A percentile compares a stretch with the other conserved stretches of the same genome.
These are phyloP conservation scores for Ylistrum balloti DNA, from an alignment of 1,140 invertebrate species.

Conservation along the genomic window DNA sequence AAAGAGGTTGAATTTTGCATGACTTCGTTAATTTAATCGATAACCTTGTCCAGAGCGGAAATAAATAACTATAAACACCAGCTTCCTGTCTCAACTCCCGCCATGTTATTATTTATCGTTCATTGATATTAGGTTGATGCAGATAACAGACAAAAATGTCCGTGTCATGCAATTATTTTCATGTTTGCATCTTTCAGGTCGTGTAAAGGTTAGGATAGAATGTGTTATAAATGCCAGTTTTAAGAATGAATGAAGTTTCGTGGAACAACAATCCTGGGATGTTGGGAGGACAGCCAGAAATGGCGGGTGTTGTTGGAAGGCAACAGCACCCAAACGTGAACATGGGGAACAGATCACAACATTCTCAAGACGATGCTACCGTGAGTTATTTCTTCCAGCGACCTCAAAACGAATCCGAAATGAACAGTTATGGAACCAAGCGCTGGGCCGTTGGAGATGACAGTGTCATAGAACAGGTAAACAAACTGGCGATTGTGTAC, in stretches of 20 bases:
- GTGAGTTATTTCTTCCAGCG: constrained; percentile 94
- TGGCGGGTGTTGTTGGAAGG: constrained; percentile 69
- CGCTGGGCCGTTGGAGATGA: constrained; percentile 92
- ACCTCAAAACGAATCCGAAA: constrained; percentile 89
- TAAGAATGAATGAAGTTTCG: constrained; percentile 78
- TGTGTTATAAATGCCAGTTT: constrained; percentile 75
- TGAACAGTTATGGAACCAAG: constrained; percentile 86
- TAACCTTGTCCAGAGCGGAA: constrained; percentile 46
- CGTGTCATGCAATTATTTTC: constrained; percentile 50
- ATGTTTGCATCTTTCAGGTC: constrained; percentile 61
- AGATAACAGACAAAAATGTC: constrained; percentile 41
- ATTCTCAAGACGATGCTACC: constrained; percentile 91
- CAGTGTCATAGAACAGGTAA: constrained; percentile 87
- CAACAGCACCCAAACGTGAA: constrained; percentile 61
- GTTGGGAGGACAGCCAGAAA: constrained; percentile 72
- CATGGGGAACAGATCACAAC: constrained; percentile 62
- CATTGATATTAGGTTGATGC: constrained; percentile 48
- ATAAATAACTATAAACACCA: constrained; percentile 42
- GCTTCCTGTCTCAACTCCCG: constrained; percentile 67
- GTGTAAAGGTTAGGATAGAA: constrained; percentile 69
- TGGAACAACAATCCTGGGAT: constrained; percentile 77
- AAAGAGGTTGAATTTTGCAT: constrained; percentile 45
- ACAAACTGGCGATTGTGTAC: neutral
- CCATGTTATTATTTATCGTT: constrained; percentile 68
- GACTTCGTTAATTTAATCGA: constrained; percentile 37